Percentiles rank a stretch among this genome's conserved stretches.
Evolutionary conservation across 2,113 vertebrate genomes (phyloP).

Genomic region (Catagonus wagneri): DNA sequence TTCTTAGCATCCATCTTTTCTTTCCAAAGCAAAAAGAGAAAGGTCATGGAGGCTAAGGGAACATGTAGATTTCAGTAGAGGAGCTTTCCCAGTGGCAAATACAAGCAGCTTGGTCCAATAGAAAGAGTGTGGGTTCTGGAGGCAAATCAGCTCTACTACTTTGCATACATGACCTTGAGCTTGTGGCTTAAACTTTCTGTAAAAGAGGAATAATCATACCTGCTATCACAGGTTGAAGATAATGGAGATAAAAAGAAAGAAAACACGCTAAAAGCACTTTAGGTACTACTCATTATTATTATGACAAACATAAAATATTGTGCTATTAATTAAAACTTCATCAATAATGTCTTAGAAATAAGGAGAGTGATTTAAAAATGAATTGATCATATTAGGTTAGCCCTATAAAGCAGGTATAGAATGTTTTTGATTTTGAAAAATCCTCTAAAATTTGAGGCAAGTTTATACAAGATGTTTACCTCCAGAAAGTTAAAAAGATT

Average conservation of each 20-base stretch:
- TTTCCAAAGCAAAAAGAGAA: neutral
- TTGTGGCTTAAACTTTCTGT: constrained; percentile 3
- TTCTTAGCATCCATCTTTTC: neutral
- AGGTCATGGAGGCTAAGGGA: neutral
- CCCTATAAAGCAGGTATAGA: constrained; percentile 46
- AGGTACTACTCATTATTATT: neutral
- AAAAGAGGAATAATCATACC: neutral
- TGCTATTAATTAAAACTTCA: neutral
- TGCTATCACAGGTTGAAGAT: neutral
- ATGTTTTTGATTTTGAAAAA: constrained; percentile 46
- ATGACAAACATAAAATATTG: neutral
- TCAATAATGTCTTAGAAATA: constrained; percentile 5
- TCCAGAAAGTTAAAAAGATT: constrained; percentile 58
- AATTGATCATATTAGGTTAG: neutral
- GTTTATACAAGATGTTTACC: constrained; percentile 56
- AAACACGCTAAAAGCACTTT: neutral
- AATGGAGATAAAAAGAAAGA: constrained; percentile 60
- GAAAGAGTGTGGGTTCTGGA: neutral
- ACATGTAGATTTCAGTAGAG: neutral
- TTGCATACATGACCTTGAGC: neutral
- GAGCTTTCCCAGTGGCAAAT: neutral
- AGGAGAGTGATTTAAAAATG: neutral
- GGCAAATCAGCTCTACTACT: neutral
- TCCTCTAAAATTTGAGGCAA: constrained; percentile 45
- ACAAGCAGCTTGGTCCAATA: neutral